These are phyloP conservation scores for mouse (Mus musculus) DNA, from an alignment of 2,113 vertebrate genomes.

Conservation along the genomic window GRCm39 chr12:54202001-54202500, in stretches of 20 bases:
- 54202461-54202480: background rate
- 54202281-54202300: too few species aligned
- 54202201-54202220: too few species aligned
- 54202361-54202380: background rate
- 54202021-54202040: background rate
- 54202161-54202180: too few species aligned
- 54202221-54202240: too few species aligned
- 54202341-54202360: background rate
- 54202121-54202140: too few species aligned
- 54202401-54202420: background rate
- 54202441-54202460: background rate
- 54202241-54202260: too few species aligned
- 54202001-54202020: background rate
- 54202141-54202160: too few species aligned
- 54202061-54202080: background rate
- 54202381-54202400: background rate
- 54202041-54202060: background rate
- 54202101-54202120: conserved; percentile 4
- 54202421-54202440: background rate
- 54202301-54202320: background rate
- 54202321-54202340: background rate
- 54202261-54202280: too few species aligned
- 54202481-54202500: background rate
- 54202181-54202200: too few species aligned
- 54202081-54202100: background rate